Percentiles rank a stretch among this genome's conserved stretches.
Conservation (phyloP, 1,140 invertebrate species). For the Drepana arcuata region DNA sequence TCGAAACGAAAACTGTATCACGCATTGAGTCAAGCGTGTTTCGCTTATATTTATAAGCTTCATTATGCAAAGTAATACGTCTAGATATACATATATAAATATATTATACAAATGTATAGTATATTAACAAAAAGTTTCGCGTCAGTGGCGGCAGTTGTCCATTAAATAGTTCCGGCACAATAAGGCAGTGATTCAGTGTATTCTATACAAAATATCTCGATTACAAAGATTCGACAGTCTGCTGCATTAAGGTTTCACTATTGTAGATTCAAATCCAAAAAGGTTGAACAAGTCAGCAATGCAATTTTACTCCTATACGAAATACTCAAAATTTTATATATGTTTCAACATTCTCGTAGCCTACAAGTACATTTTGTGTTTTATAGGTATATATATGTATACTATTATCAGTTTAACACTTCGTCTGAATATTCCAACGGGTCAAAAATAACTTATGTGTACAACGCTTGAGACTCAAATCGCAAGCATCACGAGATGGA, state of each 20-base stretch:
- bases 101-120: no score
- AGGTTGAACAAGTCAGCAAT: constrained; percentile 60
- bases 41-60: constrained; percentile 1
- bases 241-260: constrained; percentile 67
- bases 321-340: constrained; percentile 63
- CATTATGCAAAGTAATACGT: no score
- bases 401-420: constrained; percentile 63
- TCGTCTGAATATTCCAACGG: constrained; percentile 60
- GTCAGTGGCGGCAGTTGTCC: constrained; percentile 15
- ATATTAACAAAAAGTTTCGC: no score
- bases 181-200: constrained; percentile 70
- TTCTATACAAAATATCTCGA: constrained; percentile 68
- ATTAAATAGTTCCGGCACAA: constrained; percentile 61
- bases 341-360: constrained; percentile 66
- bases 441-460: constrained; percentile 55
- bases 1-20: no score
- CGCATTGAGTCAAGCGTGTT: no score
- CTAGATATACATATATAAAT: no score
- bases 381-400: constrained; percentile 66
- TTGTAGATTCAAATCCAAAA: constrained; percentile 72
- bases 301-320: constrained; percentile 56
- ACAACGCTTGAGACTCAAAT: constrained; percentile 28
- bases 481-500: constrained; percentile 36
- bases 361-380: constrained; percentile 67
- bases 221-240: constrained; percentile 66